Evolutionary conservation across 2,113 vertebrate genomes (phyloP).

Genomic region (Corythaixoides concolor): DNA sequence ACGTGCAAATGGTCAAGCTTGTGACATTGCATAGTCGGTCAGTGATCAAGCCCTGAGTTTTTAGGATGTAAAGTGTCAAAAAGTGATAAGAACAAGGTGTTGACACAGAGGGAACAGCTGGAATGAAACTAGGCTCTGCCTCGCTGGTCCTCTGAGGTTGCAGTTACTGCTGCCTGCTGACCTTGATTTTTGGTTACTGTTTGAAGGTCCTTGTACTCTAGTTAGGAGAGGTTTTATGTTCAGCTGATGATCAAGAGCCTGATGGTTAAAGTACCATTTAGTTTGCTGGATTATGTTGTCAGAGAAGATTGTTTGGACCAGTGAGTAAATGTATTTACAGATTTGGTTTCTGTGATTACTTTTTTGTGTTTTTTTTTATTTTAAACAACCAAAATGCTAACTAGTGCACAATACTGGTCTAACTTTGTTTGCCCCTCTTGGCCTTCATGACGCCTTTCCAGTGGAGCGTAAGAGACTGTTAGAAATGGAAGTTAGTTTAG

Average conservation of each 20-base stretch:
- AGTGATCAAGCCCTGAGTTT: background rate
- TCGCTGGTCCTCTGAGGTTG: background rate
- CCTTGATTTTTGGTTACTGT: conserved; percentile 29
- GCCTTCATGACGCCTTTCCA: background rate
- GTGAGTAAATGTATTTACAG: background rate
- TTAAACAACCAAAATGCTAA: background rate
- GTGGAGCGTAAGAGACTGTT: background rate
- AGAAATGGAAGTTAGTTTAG: background rate
- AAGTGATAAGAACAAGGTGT: background rate
- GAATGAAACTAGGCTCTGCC: background rate
- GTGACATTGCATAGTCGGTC: rapidly evolving
- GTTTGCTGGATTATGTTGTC: conserved; percentile 12
- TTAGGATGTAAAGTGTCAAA: background rate
- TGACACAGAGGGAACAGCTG: background rate
- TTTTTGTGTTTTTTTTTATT: background rate
- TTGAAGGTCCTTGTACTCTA: background rate
- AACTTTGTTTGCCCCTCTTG: background rate
- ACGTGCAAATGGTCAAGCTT: background rate
- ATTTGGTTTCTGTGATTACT: background rate
- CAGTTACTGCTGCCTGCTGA: background rate
- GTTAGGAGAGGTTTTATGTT: background rate
- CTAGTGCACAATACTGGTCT: background rate
- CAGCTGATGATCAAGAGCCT: background rate
- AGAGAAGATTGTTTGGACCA: background rate
- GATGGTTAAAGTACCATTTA: background rate